Evolutionary conservation across 2,888 invertebrate genomes (phyloP).

Genomic region (Eristalis arbustorum): DNA sequence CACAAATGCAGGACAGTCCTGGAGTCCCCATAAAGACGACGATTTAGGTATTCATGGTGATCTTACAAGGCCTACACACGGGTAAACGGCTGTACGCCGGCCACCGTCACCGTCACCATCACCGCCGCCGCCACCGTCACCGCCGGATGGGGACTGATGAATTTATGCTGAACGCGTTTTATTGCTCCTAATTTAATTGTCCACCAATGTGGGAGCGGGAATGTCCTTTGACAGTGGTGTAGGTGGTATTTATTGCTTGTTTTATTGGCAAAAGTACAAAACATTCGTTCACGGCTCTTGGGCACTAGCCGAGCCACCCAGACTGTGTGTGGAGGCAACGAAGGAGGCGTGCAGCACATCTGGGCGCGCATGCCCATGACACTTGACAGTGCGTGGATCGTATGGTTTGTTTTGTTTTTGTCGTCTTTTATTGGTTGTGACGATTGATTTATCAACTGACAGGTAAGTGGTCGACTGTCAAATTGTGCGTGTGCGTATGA

Average conservation of each 20-base stretch:
- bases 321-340: slow-evolving; percentile 1
- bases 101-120: not conserved
- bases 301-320: slow-evolving; percentile 38
- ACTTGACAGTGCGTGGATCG: not conserved
- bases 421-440: not conserved
- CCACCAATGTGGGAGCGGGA: slow-evolving; percentile 21
- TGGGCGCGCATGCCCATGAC: not conserved
- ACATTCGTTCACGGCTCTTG: not conserved
- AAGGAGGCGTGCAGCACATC: not conserved
- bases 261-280: slow-evolving; percentile 56
- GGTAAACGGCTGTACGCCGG: not conserved
- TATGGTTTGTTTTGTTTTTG: not conserved
- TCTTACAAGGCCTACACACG: slow-evolving; percentile 45
- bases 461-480: slow-evolving; percentile 42
- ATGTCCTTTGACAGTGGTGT: slow-evolving; percentile 65
- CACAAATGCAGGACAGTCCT: not conserved
- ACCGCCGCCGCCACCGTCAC: not conserved
- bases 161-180: slow-evolving; percentile 64
- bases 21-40: slow-evolving; percentile 30
- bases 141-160: slow-evolving; percentile 31
- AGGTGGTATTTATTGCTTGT: slow-evolving; percentile 66
- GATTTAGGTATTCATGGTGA: slow-evolving; percentile 56
- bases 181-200: slow-evolving; percentile 70
- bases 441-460: slow-evolving; percentile 53
- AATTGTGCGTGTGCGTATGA: not conserved